Evolutionary conservation across 1,140 invertebrate species (phyloP), one percentile per base, ranked within the genome.

Genomic region (Armadillidium nasatum): DNA sequence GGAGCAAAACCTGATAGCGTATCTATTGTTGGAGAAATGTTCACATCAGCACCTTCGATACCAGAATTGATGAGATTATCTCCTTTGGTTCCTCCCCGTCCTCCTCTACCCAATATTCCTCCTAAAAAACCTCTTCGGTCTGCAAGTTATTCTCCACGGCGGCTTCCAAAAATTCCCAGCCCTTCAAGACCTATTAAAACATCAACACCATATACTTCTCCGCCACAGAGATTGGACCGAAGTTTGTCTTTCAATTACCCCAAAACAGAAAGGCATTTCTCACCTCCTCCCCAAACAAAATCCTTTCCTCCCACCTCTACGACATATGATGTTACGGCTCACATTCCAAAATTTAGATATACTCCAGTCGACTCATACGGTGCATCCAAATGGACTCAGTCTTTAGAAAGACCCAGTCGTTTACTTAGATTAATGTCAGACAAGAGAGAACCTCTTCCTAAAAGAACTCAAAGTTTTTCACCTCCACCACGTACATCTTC

Each of bases 31-130:
- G 91, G 91, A 0, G 89, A 92, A 81, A 91, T 94, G 87, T 94
- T 92, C 82, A 91, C 91, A 0, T 94, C 92, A 0, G 89, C 90
- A 33, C 92, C 92, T 0, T 90, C 93, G 82, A 86, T 94, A 19
- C 88, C 89, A 76, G 92, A 94, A 82, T 85, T 93, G 0, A 86
- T 90, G 90, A 91, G 0, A 92, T 93, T 84, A 84, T 93, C 75
- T 88, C 90, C 0, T 91, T 91, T 2, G 86, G 89, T 10, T 93
- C 92, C 92, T 88, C 91, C 44, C 90, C 92, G 10, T 91, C 93
- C 83, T 88, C 88, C 80, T 90, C 89, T 83, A 91, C 92, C 10
- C 74, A 80, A 72, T 19, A 74, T 75, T 21, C 74, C 71, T 44
- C 54, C 74, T 86, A 88, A 46, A 89, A 90, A 4, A 76, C 89